Percentiles rank a stretch among this genome's conserved stretches.
These are phyloP conservation scores for Pyrgus malvae DNA, from an alignment of 2,888 invertebrate species.

Conservation along the genomic window DNA sequence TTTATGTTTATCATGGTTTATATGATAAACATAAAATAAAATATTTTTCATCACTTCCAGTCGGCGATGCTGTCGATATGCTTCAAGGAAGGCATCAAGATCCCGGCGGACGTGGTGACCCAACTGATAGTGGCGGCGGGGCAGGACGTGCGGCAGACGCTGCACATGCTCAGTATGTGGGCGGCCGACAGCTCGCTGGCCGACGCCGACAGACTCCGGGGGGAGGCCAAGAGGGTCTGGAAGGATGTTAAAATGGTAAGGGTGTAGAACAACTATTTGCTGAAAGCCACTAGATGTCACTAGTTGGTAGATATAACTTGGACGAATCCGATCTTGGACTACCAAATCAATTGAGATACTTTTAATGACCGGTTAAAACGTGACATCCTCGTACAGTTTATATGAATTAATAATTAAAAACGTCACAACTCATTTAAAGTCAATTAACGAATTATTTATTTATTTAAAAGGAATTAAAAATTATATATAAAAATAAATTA, in stretches of 20 bases:
- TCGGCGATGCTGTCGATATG: constrained; percentile 95
- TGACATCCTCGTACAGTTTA: no score
- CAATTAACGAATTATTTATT: no score
- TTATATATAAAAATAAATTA: no score
- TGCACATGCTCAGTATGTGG: constrained; percentile 94
- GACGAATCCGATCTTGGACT: no score
- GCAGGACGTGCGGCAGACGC: constrained; percentile 95
- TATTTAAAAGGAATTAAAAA: no score
- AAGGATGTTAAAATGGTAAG: constrained; percentile 88
- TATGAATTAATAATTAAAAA: no score
- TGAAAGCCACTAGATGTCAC: background rate
- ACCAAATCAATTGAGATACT: no score
- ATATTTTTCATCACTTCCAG: constrained; percentile 64
- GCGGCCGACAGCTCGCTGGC: constrained; percentile 81
- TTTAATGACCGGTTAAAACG: no score
- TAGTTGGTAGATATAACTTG: no score
- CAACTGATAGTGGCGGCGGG: constrained; percentile 94
- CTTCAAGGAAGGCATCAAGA: constrained; percentile 93
- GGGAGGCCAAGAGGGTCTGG: constrained; percentile 82
- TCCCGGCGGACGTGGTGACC: constrained; percentile 88
- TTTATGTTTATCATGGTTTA: no score
- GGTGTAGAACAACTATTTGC: background rate
- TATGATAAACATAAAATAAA: background rate
- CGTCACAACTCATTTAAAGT: no score
- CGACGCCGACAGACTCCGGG: constrained; percentile 75